phyloP scores from a whole-genome alignment of 1,140 invertebrate genomes.

The Phthorimaea operculella region DNA sequence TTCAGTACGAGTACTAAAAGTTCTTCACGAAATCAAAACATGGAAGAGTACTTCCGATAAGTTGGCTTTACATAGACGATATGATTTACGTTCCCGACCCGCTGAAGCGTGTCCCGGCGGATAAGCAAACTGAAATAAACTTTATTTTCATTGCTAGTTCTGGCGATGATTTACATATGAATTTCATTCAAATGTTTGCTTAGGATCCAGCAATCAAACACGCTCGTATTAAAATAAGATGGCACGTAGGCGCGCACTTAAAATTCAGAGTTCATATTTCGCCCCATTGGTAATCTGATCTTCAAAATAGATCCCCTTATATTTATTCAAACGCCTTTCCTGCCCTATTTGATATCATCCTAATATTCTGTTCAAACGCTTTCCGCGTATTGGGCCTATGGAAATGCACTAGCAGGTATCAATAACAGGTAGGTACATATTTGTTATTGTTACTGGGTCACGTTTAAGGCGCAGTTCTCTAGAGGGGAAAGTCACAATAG shows the following conservation, averaged over 20 bases:
- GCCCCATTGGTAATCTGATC: conserved; percentile 3
- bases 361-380: conserved; percentile 49
- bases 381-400: conserved; percentile 31
- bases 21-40: no score
- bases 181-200: neutral
- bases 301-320: conserved; percentile 18
- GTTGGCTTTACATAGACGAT: no score
- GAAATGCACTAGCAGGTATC: neutral
- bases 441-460: neutral
- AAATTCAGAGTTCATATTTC: conserved; percentile 5
- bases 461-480: neutral
- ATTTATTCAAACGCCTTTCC: conserved; percentile 42
- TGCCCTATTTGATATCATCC: conserved; percentile 53
- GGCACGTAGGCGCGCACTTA: neutral
- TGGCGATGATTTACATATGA: neutral
- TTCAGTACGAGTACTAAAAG: no score
- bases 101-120: no score
- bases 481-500: no score
- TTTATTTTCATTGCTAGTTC: no score
- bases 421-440: no score
- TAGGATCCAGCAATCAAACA: neutral
- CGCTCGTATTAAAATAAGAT: neutral
- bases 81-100: no score
- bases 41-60: no score
- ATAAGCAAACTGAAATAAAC: no score